Conservation (phyloP, 2,797 vertebrate genomes). For the Trematomus bernacchii region DNA sequence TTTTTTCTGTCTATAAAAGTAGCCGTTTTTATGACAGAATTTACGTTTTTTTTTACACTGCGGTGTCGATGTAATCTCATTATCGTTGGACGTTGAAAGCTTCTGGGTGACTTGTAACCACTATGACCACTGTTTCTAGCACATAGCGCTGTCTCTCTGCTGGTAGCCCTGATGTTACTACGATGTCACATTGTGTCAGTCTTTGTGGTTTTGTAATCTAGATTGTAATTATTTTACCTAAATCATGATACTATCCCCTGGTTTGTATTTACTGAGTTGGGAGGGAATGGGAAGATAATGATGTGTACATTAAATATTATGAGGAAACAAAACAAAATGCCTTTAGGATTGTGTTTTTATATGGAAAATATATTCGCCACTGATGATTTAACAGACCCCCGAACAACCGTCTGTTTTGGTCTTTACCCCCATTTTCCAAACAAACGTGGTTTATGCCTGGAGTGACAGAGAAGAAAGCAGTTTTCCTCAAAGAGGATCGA, state of each 20-base stretch:
- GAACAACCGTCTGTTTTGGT: slow-evolving; percentile 39
- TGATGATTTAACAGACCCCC: slow-evolving; percentile 57
- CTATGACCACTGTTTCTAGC: slow-evolving; percentile 68
- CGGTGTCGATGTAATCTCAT: not conserved
- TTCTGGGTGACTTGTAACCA: slow-evolving; percentile 72
- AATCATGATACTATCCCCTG: slow-evolving; percentile 65
- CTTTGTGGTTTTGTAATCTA: slow-evolving; percentile 75
- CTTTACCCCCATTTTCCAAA: slow-evolving; percentile 30
- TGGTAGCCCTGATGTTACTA: slow-evolving; percentile 78
- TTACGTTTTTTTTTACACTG: not conserved
- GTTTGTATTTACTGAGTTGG: slow-evolving; percentile 71
- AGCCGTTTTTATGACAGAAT: not conserved
- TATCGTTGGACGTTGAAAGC: slow-evolving; percentile 46
- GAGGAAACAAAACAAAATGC: slow-evolving; percentile 41
- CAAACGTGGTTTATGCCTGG: slow-evolving; percentile 34
- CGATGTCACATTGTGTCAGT: slow-evolving; percentile 46
- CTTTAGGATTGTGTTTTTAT: slow-evolving; percentile 67
- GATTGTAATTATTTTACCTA: slow-evolving; percentile 78
- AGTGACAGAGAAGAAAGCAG: slow-evolving; percentile 58
- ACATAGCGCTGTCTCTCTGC: slow-evolving; percentile 66
- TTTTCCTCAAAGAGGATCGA: slow-evolving; percentile 80
- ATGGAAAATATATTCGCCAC: slow-evolving; percentile 67
- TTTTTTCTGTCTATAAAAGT: slow-evolving; percentile 9
- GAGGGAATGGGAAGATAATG: slow-evolving; percentile 57
- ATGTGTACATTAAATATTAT: slow-evolving; percentile 80